phyloP scores from a whole-genome alignment of 2,113 vertebrate genomes.

The Globicephala melas region DNA sequence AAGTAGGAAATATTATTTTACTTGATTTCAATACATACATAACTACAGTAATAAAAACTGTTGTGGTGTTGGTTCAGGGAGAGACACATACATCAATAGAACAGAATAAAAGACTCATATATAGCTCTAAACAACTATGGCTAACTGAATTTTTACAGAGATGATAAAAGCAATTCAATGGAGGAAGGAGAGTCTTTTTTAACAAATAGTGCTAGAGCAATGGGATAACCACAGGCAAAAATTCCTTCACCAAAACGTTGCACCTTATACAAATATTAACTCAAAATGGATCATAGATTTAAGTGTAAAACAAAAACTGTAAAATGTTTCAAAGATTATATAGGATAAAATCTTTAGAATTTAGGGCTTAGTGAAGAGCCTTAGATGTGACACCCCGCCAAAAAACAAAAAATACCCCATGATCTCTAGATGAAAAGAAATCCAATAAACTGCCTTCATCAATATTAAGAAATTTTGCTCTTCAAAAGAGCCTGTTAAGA shows the following conservation, averaged over 20 bases:
- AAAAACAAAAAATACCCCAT: background rate
- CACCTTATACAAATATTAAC: background rate
- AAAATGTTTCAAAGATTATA: background rate
- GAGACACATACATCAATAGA: background rate
- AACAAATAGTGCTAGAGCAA: background rate
- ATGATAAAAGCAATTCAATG: background rate
- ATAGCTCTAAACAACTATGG: background rate
- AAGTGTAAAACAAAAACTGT: background rate
- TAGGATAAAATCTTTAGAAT: background rate
- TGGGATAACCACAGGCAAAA: background rate
- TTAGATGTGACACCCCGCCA: background rate
- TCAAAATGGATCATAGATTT: background rate
- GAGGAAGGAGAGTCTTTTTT: background rate
- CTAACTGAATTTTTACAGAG: background rate
- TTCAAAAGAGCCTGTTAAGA: background rate
- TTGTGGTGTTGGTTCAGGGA: background rate
- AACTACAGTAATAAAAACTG: background rate
- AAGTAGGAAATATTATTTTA: background rate
- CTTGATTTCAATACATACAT: background rate
- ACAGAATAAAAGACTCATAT: background rate
- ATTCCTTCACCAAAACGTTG: background rate
- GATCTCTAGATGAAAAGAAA: background rate
- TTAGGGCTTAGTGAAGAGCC: background rate
- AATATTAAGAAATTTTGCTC: background rate
- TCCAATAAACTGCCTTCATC: background rate